Evolutionary conservation across 2,113 vertebrate species (phyloP), one percentile per base, ranked within the genome.

Genomic region (Helogale parvula): DNA sequence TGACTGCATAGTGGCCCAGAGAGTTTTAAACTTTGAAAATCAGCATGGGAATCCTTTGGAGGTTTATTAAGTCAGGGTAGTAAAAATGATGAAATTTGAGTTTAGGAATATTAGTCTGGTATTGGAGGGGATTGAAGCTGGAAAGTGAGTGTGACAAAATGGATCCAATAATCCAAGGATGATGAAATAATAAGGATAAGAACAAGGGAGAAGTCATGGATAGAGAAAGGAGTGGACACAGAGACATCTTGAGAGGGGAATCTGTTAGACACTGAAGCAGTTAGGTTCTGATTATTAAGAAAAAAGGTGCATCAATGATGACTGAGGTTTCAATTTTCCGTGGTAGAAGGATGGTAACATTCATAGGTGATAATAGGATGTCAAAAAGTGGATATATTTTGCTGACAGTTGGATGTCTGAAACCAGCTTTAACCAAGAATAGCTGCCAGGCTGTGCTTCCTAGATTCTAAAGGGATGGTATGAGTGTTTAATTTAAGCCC

Each of bases 401-500:
- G 45, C 31, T 41, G 47, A 16, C 5, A 68, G 27, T 52, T 60
- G 80, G 23, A 47, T 60, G n/a, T 69, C 35, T 0, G 33, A 57
- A 9, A 65, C 54, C 13, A 88, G 25, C 10, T 72, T 95, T 92
- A 76, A 65, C 71, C 4, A 33, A 45, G 45, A 52, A 14, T 68
- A 15, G 29, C 91, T 93, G 35, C 16, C 9, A 57, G 19, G 4
- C 52, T 77, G 54, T 79, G 3, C 52, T 94, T 72, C 19, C 35
- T 93, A 82, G 29, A 35, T 90, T 82, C 50, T 74, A 52, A 80
- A 69, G 33, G 68, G 27, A 45, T 54, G 45, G 41, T 65, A n/a
- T 63, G 82, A 95, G 29, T 12, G 47, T 76, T 96, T 88, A 57
- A 84, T 85, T 76, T 90, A 87, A 71, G 10, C 84, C 68, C 66